These are phyloP conservation scores for Myxocyprinus asiaticus DNA, from an alignment of 2,113 vertebrate species.

Conservation along the genomic window DNA sequence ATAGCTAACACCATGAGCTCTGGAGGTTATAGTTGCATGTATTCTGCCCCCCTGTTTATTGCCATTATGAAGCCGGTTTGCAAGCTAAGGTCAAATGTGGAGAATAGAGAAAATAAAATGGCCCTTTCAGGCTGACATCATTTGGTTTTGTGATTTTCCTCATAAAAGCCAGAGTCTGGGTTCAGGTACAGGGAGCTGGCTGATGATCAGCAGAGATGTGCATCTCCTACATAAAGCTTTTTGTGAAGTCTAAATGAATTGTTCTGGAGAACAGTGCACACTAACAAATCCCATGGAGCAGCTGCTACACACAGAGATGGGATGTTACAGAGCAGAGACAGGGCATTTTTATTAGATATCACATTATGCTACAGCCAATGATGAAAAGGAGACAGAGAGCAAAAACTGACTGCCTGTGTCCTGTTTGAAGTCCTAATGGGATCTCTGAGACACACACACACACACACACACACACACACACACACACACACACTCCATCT, in stretches of 20 bases:
- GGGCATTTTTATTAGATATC: constrained; percentile 30
- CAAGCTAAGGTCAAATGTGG: background rate
- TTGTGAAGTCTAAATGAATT: constrained; percentile 17
- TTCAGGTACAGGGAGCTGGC: constrained; percentile 12
- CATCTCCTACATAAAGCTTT: constrained; percentile 23
- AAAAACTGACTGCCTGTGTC: constrained; percentile 28
- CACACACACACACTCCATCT: background rate
- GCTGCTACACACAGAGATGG: background rate
- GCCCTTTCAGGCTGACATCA: constrained; percentile 16
- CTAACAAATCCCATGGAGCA: background rate
- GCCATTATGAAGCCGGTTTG: background rate
- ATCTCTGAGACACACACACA: constrained; percentile 37
- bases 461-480: constrained; percentile 29
- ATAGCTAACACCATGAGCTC: background rate
- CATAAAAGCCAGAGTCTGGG: constrained; percentile 9
- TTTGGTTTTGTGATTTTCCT: constrained; percentile 3
- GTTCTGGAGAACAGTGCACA: background rate
- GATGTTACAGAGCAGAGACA: constrained; percentile 1
- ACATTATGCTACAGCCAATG: background rate
- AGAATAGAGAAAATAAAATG: background rate
- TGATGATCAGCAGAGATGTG: constrained; percentile 19
- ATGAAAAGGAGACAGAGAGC: constrained; percentile 18
- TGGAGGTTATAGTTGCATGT: background rate
- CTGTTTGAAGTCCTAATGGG: constrained; percentile 34
- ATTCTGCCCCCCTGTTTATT: background rate